Base-by-base conservation (phyloP, 2,113 vertebrate species). In the Seriola quinqueradiata region DNA sequence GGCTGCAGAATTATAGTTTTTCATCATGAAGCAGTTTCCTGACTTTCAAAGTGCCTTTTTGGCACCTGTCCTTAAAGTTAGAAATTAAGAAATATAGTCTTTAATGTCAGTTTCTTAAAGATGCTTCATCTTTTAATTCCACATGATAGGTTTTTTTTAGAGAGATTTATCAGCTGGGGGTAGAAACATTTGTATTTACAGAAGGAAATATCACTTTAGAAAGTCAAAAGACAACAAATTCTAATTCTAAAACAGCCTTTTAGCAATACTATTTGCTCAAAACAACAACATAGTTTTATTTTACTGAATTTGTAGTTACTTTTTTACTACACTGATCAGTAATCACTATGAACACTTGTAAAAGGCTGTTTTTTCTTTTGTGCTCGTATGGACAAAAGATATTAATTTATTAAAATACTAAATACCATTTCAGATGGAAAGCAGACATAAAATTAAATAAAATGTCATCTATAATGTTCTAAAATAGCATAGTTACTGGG, bases 91-190 rank as follows among this genome's bases (percentile, higher is more conserved):
- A 76, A 76, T n/a, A 75, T 59, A 25, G 21, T 28, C 17, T 58
- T 77, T 54, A 21, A 77, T 72, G 55, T 73, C 40, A 55, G 21
- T 70, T 78, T 75, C 70, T 69, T 57, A 23, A 12, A 58, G 9
- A 21, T 16, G 10, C 28, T 7, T n/a, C 12, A 36, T 69, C 36
- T 72, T 19, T 28, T 48, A 8, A 48, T 65, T 46, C 10, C 13
- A 8, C 19, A 38, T 55, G 11, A 67, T 7, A n/a, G 21, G 19
- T 34, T 72, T 72, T 71, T 28, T 63, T 50, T 64, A 34, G 2
- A 67, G 46, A 60, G 0, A 72, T 46, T n/a, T 61, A 48, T 36
- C 60, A 40, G 57, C 10, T 71, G 17, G 17, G 44, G 48, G 9
- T 36, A 8, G 12, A 34, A 42, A 11, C n/a, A 57, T 23, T 25